Conservation (phyloP, 2,113 vertebrate genomes). For the Anguilla rostrata region DNA sequence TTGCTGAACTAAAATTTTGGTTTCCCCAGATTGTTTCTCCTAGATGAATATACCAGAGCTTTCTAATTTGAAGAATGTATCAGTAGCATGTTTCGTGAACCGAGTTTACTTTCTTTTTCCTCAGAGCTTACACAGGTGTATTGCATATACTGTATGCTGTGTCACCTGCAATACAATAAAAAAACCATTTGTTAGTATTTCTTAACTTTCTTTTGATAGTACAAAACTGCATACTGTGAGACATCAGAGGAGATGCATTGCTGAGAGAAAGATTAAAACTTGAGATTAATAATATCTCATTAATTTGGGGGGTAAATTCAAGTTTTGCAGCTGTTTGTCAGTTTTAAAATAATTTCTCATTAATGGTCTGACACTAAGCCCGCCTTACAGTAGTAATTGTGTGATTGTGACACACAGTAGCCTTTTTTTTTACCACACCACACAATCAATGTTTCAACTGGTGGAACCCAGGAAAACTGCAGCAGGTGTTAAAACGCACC, state of each 20-base stretch:
- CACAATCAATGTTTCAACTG: constrained; percentile 51
- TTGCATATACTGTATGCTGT: too few relatives aligned
- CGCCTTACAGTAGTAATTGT: constrained; percentile 39
- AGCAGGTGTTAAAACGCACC: constrained; percentile 77
- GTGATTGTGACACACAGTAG: background rate
- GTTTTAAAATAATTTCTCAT: constrained; percentile 54
- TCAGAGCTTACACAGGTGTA: background rate
- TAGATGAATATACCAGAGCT: background rate
- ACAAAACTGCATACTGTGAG: too few relatives aligned
- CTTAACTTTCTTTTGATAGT: too few relatives aligned
- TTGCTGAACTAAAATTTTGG: background rate
- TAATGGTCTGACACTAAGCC: constrained; percentile 59
- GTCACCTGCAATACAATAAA: too few relatives aligned
- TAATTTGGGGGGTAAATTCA: constrained; percentile 54
- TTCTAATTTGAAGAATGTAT: background rate
- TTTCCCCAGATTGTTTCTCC: background rate
- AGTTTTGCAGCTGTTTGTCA: constrained; percentile 50
- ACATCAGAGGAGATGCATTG: background rate
- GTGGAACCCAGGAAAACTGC: constrained; percentile 65
- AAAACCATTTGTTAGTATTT: too few relatives aligned
- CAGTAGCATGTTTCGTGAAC: background rate
- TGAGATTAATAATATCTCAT: background rate
- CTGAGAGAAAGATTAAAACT: constrained; percentile 20
- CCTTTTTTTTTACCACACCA: constrained; percentile 14
- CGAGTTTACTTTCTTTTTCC: too few relatives aligned